Evolutionary conservation across 2,888 invertebrate species (phyloP).

Genomic region (Cepaea hortensis): DNA sequence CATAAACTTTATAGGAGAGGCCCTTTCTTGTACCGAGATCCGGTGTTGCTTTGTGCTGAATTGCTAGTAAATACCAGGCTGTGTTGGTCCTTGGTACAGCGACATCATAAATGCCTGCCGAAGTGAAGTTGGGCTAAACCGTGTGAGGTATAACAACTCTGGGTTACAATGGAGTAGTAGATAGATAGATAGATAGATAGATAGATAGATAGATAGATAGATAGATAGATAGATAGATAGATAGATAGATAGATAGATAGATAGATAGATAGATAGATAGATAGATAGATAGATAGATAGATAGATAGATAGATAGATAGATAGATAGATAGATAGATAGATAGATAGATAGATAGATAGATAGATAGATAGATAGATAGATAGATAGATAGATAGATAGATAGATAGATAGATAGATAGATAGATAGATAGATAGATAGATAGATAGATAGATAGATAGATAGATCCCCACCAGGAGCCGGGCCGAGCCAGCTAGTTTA

Average conservation of each 20-base stretch:
- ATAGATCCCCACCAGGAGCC: no score
- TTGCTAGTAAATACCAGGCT: background rate
- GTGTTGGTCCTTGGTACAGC: background rate
- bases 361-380: background rate
- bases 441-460: background rate
- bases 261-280: constrained; percentile 9
- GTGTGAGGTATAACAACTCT: no score
- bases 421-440: background rate
- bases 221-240: background rate
- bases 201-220: constrained; percentile 10
- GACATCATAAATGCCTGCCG: no score
- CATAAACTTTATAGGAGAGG: no score
- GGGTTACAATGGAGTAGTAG: no score
- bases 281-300: constrained; percentile 5
- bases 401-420: background rate
- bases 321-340: constrained; percentile 5
- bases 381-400: background rate
- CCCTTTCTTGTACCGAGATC: no score
- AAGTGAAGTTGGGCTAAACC: no score
- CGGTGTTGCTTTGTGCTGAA: no score
- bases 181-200: background rate
- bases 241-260: background rate
- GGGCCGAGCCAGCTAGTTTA: no score
- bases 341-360: constrained; percentile 2
- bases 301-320: constrained; percentile 11